Evolutionary conservation across 2,797 vertebrate species (phyloP).

Genomic region (Ctenopoma multispine): DNA sequence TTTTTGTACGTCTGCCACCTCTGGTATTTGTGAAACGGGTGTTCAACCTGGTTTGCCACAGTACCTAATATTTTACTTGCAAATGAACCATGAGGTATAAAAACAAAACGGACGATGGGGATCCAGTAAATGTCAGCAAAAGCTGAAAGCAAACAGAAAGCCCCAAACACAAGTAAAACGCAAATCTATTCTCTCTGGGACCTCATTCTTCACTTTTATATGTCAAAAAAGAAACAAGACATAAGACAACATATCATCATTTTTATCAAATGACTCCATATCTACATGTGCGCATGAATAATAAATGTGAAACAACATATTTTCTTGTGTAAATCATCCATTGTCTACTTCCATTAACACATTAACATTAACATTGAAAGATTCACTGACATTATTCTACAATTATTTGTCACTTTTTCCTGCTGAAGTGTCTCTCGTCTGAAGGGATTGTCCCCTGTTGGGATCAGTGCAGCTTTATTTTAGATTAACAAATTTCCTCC

Average conservation of each 20-base stretch:
- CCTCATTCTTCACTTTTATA: not conserved
- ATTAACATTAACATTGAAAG: too few relatives aligned
- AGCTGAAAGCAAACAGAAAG: not conserved
- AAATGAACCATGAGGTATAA: constrained; percentile 62
- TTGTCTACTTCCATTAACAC: not conserved
- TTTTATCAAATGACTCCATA: not conserved
- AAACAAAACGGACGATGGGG: constrained; percentile 9
- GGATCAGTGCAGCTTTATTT: constrained; percentile 2
- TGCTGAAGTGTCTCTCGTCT: constrained; percentile 16
- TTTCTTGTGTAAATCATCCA: not conserved
- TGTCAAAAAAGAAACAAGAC: too few relatives aligned
- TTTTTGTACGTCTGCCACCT: too few relatives aligned
- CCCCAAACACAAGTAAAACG: too few relatives aligned
- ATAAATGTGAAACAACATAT: not conserved
- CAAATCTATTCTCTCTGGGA: not conserved
- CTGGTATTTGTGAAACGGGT: not conserved
- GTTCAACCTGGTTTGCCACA: not conserved
- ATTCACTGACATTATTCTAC: constrained; percentile 44
- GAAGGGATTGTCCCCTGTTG: constrained; percentile 32
- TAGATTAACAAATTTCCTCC: constrained; percentile 29
- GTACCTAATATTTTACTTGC: constrained; percentile 72
- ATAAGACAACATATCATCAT: too few relatives aligned
- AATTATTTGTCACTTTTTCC: constrained; percentile 11
- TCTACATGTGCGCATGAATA: not conserved
- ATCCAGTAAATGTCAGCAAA: not conserved